Conservation (phyloP, 2,797 vertebrate species). For the Aeoliscus strigatus region DNA sequence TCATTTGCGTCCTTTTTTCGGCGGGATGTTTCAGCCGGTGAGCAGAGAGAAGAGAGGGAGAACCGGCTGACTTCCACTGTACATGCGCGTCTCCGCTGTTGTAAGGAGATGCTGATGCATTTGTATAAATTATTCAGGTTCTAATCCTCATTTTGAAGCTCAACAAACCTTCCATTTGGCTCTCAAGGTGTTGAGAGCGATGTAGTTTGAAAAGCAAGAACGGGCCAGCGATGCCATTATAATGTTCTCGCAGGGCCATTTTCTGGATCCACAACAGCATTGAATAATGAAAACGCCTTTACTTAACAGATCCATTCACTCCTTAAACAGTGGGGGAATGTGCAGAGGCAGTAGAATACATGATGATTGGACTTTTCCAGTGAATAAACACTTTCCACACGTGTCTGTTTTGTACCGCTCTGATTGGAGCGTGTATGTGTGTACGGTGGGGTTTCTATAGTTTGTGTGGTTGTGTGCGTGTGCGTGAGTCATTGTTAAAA, state of each 20-base stretch:
- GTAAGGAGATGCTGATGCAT: conserved; percentile 56
- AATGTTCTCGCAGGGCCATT: conserved; percentile 45
- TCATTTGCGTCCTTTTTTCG: conserved; percentile 48
- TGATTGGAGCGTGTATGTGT: background rate
- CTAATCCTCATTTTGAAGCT: conserved; percentile 59
- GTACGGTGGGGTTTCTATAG: background rate
- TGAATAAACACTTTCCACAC: conserved; percentile 32
- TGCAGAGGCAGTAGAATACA: conserved; percentile 25
- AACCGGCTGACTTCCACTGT: conserved; percentile 2
- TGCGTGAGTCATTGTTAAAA: conserved; percentile 21
- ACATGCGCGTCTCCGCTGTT: conserved; percentile 29
- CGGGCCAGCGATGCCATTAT: conserved; percentile 40
- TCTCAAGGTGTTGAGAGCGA: conserved; percentile 39
- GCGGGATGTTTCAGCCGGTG: conserved; percentile 17
- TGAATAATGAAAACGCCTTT: conserved; percentile 63
- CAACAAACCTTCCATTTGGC: conserved; percentile 45
- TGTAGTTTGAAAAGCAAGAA: conserved; percentile 55
- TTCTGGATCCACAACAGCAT: conserved; percentile 42
- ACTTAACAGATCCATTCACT: conserved; percentile 50
- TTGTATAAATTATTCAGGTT: conserved; percentile 70
- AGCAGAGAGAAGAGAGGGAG: conserved; percentile 3
- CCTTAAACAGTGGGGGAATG: conserved; percentile 31
- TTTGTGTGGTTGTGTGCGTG: conserved; percentile 1
- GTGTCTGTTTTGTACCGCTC: conserved; percentile 14
- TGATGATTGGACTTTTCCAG: conserved; percentile 41